Percentiles rank a stretch among this genome's conserved stretches.
Conservation (phyloP, 1,140 invertebrate genomes). For the Lucilia cuprina region DNA sequence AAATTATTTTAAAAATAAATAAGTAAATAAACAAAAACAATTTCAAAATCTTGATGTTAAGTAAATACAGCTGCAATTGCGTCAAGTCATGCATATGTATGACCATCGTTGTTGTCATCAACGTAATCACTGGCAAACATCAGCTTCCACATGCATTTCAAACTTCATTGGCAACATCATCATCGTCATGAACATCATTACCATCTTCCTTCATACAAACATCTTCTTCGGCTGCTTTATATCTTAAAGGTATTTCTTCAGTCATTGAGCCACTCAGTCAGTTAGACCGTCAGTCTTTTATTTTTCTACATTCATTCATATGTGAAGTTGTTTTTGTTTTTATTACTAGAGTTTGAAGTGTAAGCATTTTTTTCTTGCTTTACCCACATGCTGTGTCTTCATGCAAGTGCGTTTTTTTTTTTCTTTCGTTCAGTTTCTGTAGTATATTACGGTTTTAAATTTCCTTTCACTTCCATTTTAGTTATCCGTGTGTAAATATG, state of each 20-base stretch:
- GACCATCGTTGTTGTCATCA: constrained; percentile 18
- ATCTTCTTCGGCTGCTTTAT: neutral
- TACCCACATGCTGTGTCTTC: neutral
- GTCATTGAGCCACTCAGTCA: neutral
- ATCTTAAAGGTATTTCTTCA: neutral
- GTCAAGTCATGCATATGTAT: constrained; percentile 35
- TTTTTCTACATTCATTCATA: neutral
- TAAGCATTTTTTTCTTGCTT: neutral
- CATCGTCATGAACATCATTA: neutral
- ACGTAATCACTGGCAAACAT: neutral
- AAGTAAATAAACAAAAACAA: neutral
- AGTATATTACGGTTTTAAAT: neutral
- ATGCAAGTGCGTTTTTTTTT: neutral
- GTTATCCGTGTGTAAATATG: neutral
- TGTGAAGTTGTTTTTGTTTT: neutral
- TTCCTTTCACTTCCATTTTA: neutral
- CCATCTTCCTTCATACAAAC: neutral
- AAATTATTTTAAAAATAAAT: neutral
- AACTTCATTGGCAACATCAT: neutral
- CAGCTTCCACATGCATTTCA: neutral
- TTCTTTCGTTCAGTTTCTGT: neutral
- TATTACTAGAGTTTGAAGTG: neutral
- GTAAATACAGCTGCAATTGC: constrained; percentile 33
- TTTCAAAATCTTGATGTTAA: constrained; percentile 17
- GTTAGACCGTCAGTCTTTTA: neutral